Percentiles rank a stretch among this genome's conserved stretches.
Evolutionary conservation across 2,888 invertebrate genomes (phyloP).

Genomic region (Trilocha varians): DNA sequence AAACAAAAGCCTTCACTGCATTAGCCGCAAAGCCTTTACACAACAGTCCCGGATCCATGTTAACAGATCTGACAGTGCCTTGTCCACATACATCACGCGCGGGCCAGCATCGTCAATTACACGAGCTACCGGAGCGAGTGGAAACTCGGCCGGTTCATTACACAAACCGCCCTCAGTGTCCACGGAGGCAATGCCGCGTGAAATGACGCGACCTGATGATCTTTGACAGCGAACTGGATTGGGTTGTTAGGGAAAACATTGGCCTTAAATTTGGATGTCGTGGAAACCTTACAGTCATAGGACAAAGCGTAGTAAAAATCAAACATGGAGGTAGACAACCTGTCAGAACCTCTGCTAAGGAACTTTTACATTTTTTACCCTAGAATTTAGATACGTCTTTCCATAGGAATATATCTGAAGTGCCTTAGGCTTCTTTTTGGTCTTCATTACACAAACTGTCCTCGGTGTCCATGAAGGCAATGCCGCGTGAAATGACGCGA

Average conservation of each 20-base stretch:
- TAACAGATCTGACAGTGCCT: neutral
- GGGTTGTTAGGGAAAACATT: neutral
- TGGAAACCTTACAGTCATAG: too few relatives aligned
- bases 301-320: too few relatives aligned
- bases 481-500: constrained; percentile 33
- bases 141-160: constrained; percentile 30
- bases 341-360: too few relatives aligned
- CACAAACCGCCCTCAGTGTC: constrained; percentile 23
- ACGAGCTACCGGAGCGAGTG: constrained; percentile 31
- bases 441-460: constrained; percentile 32
- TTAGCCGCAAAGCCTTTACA: too few relatives aligned
- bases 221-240: constrained; percentile 11
- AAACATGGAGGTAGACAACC: too few relatives aligned
- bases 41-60: too few relatives aligned
- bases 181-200: constrained; percentile 34
- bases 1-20: too few relatives aligned
- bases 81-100: constrained; percentile 11
- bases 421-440: too few relatives aligned
- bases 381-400: too few relatives aligned
- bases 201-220: constrained; percentile 27
- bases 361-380: too few relatives aligned
- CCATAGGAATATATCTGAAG: too few relatives aligned
- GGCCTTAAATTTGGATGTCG: neutral
- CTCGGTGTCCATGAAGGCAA: constrained; percentile 28
- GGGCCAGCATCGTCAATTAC: constrained; percentile 24